Evolutionary conservation across 1,140 invertebrate genomes (phyloP).

Genomic region (Macrobrachium rosenbergii): DNA sequence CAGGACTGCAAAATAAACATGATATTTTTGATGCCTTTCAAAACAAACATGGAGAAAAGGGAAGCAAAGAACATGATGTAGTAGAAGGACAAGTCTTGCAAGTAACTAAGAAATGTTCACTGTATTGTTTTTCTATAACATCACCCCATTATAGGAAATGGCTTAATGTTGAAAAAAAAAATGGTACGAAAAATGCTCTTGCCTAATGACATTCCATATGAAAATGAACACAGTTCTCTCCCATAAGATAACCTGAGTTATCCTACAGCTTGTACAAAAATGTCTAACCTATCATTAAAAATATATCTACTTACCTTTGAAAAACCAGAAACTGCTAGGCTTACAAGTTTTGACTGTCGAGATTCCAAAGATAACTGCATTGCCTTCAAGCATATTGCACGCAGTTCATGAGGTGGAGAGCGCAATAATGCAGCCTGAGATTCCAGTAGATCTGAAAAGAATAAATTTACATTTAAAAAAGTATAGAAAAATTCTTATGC

Average conservation of each 20-base stretch:
- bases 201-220: too few species aligned
- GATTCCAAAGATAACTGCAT: conserved; percentile 89
- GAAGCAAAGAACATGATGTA: not conserved
- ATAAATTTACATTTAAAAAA: not conserved
- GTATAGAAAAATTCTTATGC: too few species aligned
- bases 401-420: conserved; percentile 85
- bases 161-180: not conserved
- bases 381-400: conserved; percentile 84
- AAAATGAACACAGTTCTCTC: too few species aligned
- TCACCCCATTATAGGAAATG: too few species aligned
- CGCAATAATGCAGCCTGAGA: conserved; percentile 83
- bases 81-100: not conserved
- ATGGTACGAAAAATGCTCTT: conserved; percentile 1
- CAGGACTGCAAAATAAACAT: too few species aligned
- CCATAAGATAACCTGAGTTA: too few species aligned
- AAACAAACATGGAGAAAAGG: not conserved
- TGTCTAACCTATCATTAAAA: not conserved
- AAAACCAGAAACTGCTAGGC: conserved; percentile 85
- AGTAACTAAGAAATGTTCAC: not conserved
- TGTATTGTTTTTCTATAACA: too few species aligned
- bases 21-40: too few species aligned
- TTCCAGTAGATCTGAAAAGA: conserved; percentile 82
- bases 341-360: conserved; percentile 85
- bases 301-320: conserved; percentile 73
- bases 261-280: not conserved